These are phyloP conservation scores for Lasioglossum baleicum DNA, from an alignment of 1,140 invertebrate genomes.

Conservation along the genomic window DNA sequence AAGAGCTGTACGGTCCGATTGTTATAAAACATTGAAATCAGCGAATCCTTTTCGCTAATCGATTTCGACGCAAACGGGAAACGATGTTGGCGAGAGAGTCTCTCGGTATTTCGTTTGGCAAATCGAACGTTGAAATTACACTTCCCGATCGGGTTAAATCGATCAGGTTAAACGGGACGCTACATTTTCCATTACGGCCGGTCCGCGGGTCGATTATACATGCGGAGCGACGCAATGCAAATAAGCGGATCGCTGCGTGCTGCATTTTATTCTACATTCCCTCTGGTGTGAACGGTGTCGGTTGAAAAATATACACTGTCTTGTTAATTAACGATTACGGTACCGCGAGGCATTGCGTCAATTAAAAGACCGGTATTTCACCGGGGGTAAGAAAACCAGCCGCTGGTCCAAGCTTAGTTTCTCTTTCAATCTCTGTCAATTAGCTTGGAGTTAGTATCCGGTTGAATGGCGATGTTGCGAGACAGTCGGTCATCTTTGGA, in stretches of 20 bases:
- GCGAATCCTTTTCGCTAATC: no score
- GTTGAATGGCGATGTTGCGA: conserved; percentile 37
- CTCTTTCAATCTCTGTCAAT: conserved; percentile 52
- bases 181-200: conserved; percentile 17
- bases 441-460: conserved; percentile 40
- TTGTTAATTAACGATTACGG: neutral
- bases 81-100: no score
- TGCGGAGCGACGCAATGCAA: neutral
- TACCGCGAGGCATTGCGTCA: neutral
- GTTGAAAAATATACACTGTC: neutral
- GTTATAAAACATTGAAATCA: no score
- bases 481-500: conserved; percentile 37
- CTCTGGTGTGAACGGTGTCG: neutral
- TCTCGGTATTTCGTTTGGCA: conserved; percentile 15
- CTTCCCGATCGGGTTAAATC: conserved; percentile 31
- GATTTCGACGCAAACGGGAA: no score
- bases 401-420: neutral
- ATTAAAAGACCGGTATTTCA: neutral
- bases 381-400: no score
- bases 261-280: neutral
- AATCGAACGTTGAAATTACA: conserved; percentile 29
- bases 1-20: no score
- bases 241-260: neutral
- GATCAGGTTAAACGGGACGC: conserved; percentile 25
- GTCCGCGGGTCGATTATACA: neutral